A percentile compares a stretch with the other conserved stretches of the same genome.
phyloP scores from a whole-genome alignment of 2,888 invertebrate species.

The Drosophila testacea region DNA sequence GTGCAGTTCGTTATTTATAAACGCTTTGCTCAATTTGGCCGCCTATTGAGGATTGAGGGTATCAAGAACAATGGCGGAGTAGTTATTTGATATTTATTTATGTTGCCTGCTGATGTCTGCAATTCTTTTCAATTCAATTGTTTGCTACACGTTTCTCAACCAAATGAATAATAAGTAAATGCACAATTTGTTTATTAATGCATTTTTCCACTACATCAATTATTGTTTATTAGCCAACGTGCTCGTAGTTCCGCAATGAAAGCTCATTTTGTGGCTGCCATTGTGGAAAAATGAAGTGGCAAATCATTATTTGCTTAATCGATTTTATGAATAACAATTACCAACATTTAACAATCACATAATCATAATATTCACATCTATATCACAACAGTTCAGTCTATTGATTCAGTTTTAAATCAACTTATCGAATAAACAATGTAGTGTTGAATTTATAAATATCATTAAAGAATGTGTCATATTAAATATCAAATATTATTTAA shows the following conservation, averaged over 20 bases:
- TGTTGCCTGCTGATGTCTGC: slow-evolving; percentile 39
- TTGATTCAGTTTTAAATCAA: not conserved
- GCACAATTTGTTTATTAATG: slow-evolving; percentile 57
- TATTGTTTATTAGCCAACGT: slow-evolving; percentile 69
- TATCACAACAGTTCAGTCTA: not conserved
- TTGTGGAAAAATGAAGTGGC: slow-evolving; percentile 45
- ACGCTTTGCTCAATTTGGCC: slow-evolving; percentile 45
- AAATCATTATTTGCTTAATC: slow-evolving; percentile 57
- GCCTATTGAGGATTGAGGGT: not conserved
- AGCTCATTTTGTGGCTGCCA: slow-evolving; percentile 15
- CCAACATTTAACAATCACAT: slow-evolving; percentile 11
- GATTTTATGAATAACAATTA: slow-evolving; percentile 32
- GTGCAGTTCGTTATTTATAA: slow-evolving; percentile 46
- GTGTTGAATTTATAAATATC: not conserved
- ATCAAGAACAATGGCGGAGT: not conserved
- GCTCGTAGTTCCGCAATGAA: slow-evolving; percentile 61
- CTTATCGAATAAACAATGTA: not conserved
- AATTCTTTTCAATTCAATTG: slow-evolving; percentile 39
- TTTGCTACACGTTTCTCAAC: slow-evolving; percentile 60
- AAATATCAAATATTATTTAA: not conserved
- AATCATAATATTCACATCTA: slow-evolving; percentile 5
- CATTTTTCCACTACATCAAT: slow-evolving; percentile 64
- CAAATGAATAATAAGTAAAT: slow-evolving; percentile 50
- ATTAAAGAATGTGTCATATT: not conserved
- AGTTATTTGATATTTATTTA: slow-evolving; percentile 39